Base-by-base conservation (phyloP, 2,888 invertebrate species). In the Polymixis lichenea region DNA sequence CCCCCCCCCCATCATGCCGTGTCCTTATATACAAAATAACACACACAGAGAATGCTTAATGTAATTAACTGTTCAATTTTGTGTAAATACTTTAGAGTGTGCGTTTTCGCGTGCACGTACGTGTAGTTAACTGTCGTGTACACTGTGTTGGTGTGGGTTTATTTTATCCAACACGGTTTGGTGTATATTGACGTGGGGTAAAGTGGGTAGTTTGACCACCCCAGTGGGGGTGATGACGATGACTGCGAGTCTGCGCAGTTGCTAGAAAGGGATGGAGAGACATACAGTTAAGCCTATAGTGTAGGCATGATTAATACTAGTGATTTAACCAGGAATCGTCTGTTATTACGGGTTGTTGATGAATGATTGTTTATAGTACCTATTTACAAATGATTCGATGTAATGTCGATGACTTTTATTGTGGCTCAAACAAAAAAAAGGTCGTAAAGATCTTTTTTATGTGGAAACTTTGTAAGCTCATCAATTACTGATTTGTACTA, bases 61-160 rank as follows among this genome's bases (percentile, higher is more conserved):
- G 95, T 95, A 96, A 96, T 95, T 95, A 96, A 92, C 91, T 92
- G 89, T 90, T 92, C 92, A 93, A 95, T 95, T 95, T 95, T 94
- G 94, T 95, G 94, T 94, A 95, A 95, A 90, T 89, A 62, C 74
- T 38, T 25, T 28, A 0, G 0, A 68, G 90, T 91, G 90, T 90
- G 91, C 75, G 88, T 82, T 72, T 67, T 58, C 43, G 17, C 61
- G 46, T 38, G 60, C 53, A 72, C 7, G 66, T 77, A 71, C 83
- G 86, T 72, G 83, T 67, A 67, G 78, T 85, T 88, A 89, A 75
- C 75, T 38, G 49, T 55, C 53, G 58, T 75, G 73, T 65, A 13
- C 49, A 38, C 38, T 69, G 73, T 60, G 25, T n/a, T 67, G 0
- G 87, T 91, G 77, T 92, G 93, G 56, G 94, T 94, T 93, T 94